phyloP scores from a whole-genome alignment of 2,888 invertebrate genomes.

The Leucania comma region DNA sequence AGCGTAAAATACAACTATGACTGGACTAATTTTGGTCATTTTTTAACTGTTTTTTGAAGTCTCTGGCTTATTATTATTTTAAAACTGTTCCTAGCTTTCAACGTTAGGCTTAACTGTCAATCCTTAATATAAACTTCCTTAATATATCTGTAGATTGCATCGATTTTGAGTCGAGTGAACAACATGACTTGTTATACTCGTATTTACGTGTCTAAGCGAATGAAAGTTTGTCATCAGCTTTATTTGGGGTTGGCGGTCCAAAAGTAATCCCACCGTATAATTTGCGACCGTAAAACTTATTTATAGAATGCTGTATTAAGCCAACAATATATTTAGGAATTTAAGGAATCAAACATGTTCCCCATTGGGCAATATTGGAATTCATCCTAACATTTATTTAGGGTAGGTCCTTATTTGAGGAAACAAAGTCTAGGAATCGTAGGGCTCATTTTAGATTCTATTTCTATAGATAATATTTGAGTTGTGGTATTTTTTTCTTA shows the following conservation, averaged over 20 bases:
- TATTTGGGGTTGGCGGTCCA: slow-evolving; percentile 7
- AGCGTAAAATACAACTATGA: too few relatives aligned
- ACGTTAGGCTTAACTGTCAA: too few relatives aligned
- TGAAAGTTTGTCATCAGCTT: slow-evolving; percentile 1
- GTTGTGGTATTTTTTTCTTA: neutral
- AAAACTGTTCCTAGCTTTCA: too few relatives aligned
- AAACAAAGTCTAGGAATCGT: neutral
- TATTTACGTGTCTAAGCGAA: too few relatives aligned
- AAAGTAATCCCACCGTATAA: slow-evolving; percentile 39
- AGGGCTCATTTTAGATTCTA: neutral
- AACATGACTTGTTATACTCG: too few relatives aligned
- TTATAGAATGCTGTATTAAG: slow-evolving; percentile 46
- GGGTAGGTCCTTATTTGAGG: neutral
- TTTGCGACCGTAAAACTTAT: slow-evolving; percentile 38
- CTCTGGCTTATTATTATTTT: too few relatives aligned
- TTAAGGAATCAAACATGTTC: slow-evolving; percentile 33
- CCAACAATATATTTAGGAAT: slow-evolving; percentile 53
- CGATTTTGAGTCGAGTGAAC: too few relatives aligned
- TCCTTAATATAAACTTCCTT: too few relatives aligned
- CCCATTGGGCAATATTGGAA: slow-evolving; percentile 15
- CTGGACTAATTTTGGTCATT: too few relatives aligned
- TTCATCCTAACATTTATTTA: slow-evolving; percentile 34
- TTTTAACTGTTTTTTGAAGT: too few relatives aligned
- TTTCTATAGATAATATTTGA: neutral
- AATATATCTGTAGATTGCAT: too few relatives aligned